Evolutionary conservation across 2,113 vertebrate genomes (phyloP), one percentile per base, ranked within the genome.

Genomic region (Podarcis muralis): DNA sequence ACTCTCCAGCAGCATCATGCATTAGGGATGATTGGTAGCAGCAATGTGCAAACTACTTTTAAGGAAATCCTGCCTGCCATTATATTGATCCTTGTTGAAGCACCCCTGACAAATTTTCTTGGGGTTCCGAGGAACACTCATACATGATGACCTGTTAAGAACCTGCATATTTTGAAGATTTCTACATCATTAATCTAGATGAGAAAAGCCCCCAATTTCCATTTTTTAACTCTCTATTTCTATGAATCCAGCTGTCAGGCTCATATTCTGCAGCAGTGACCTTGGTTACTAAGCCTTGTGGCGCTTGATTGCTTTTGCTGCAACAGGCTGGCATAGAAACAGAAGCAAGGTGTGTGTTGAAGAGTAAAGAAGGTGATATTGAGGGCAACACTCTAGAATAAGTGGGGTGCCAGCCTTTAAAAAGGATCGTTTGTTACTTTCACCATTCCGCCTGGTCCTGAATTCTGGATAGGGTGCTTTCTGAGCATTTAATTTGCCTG

Each of bases 401-500:
- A 30, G 25, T 15, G 4, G 27, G 22, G 8, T 6, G 15, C 66
- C 27, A 62, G 76, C 48, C 66, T 66, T 75, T 16, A 23, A 3
- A 53, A 1, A 69, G 84, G 68, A 78, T 83, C 40, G 8, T 81
- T 43, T 92, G n/a, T 71, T 89, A 88, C 84, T 87, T 89, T 84
- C 91, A 84, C 6, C 32, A 86, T 89, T 25, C 53, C 0, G 0
- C 83, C 0, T 43, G 37, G 0, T 43, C 3, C 0, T 71, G 69
- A 65, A 72, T 92, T 90, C 77, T 94, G 94, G 92, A 84, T 81
- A 93, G 94, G 83, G 86, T 90, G 81, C 85, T 30, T 83, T 86
- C 87, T 90, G 82, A 95, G 83, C 87, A 74, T 95, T 96, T 94
- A 95, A 93, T 0, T 27, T 88, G 92, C 91, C 94, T 81, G 71